phyloP scores from a whole-genome alignment of 2,797 vertebrate genomes.

The Smutsia temminckii region DNA sequence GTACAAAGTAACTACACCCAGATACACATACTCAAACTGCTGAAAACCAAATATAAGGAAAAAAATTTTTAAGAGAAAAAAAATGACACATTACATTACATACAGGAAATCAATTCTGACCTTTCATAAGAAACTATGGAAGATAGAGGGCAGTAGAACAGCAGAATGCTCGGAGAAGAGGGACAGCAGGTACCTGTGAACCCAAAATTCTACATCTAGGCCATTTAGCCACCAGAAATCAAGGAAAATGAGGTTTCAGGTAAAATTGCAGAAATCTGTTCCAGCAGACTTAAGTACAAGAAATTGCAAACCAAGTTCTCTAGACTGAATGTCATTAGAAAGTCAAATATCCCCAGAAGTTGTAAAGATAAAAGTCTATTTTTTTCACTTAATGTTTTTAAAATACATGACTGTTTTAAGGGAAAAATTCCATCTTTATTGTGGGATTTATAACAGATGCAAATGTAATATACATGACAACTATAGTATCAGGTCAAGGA shows the following conservation, averaged over 20 bases:
- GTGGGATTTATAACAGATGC: not conserved
- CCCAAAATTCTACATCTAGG: not conserved
- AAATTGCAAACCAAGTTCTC: not conserved
- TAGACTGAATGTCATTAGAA: not conserved
- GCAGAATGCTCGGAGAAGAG: fast-evolving
- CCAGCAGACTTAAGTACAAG: not conserved
- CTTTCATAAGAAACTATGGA: not conserved
- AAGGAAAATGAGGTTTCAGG: not conserved
- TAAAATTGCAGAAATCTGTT: not conserved
- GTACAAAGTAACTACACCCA: not conserved
- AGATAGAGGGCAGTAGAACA: not conserved
- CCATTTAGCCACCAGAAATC: not conserved
- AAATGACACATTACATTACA: not conserved
- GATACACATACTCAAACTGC: not conserved
- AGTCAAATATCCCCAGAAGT: not conserved
- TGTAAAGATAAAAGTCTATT: not conserved
- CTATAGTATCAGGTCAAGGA: not conserved
- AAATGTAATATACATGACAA: not conserved
- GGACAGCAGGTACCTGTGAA: not conserved
- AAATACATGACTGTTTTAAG: not conserved
- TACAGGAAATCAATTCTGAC: not conserved
- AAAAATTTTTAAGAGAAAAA: not conserved
- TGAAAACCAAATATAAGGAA: not conserved
- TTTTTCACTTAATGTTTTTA: not conserved
- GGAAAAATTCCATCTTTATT: not conserved